Evolutionary conservation across 2,113 vertebrate species (phyloP).

Genomic region (Alethe diademata): DNA sequence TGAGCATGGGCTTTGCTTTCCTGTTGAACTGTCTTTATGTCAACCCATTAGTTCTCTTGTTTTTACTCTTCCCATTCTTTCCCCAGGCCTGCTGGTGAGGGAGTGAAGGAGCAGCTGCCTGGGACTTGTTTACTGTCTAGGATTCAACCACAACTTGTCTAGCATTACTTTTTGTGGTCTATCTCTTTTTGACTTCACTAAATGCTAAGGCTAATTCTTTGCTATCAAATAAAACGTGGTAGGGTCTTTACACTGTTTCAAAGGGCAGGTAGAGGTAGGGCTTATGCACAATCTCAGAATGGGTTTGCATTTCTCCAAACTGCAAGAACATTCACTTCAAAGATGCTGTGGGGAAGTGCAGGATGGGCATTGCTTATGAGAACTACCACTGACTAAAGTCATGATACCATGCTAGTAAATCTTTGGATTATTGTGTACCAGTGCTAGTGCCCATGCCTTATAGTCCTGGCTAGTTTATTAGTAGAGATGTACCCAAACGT

Average conservation of each 20-base stretch:
- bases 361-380: neutral
- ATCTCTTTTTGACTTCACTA: neutral
- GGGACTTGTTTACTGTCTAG: neutral
- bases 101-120: neutral
- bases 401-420: neutral
- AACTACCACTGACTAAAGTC: neutral
- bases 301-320: neutral
- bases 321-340: neutral
- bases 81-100: neutral
- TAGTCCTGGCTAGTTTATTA: neutral
- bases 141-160: neutral
- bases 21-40: neutral
- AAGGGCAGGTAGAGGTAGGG: neutral
- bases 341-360: neutral
- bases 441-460: accelerated
- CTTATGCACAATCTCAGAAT: neutral
- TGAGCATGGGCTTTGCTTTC: neutral
- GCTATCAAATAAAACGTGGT: neutral
- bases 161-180: neutral
- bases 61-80: neutral
- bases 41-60: neutral
- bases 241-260: neutral
- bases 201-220: neutral
- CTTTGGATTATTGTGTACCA: accelerated
- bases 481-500: neutral